Evolutionary conservation across 2,113 vertebrate species (phyloP).

Genomic region (Daubentonia madagascariensis): DNA sequence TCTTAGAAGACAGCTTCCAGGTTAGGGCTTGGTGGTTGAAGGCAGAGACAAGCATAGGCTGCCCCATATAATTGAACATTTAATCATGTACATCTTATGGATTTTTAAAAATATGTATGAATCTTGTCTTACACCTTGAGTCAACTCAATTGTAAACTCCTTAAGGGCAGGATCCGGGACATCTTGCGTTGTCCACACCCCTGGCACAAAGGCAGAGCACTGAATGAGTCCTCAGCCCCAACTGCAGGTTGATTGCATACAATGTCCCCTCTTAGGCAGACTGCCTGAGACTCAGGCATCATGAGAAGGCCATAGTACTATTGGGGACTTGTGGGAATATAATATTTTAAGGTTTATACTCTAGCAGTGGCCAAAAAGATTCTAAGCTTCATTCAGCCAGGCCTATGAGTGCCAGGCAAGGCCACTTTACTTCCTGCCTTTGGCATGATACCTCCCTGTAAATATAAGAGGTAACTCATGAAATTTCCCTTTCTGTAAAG

Average conservation of each 20-base stretch:
- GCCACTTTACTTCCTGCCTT: not conserved
- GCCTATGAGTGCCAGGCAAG: not conserved
- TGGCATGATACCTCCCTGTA: not conserved
- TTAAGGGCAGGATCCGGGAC: not conserved
- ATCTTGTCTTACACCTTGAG: not conserved
- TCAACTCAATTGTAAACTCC: not conserved
- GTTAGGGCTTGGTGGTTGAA: not conserved
- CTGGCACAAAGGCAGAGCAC: not conserved
- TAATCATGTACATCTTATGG: not conserved
- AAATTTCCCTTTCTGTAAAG: slow-evolving; percentile 7
- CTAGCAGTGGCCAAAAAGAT: not conserved
- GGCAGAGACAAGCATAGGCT: not conserved
- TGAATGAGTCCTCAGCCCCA: not conserved
- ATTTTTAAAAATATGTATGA: not conserved
- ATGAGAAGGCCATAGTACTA: not conserved
- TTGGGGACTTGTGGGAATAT: not conserved
- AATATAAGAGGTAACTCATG: not conserved
- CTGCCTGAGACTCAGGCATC: not conserved
- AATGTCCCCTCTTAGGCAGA: not conserved
- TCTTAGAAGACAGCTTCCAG: not conserved
- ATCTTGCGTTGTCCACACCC: not conserved
- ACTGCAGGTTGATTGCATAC: not conserved
- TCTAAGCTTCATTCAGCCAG: not conserved
- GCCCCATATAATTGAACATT: not conserved
- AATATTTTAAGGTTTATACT: not conserved